These are phyloP conservation scores for Platyrinchus mystaceus DNA, from an alignment of 2,797 vertebrate species.

Conservation along the genomic window DNA sequence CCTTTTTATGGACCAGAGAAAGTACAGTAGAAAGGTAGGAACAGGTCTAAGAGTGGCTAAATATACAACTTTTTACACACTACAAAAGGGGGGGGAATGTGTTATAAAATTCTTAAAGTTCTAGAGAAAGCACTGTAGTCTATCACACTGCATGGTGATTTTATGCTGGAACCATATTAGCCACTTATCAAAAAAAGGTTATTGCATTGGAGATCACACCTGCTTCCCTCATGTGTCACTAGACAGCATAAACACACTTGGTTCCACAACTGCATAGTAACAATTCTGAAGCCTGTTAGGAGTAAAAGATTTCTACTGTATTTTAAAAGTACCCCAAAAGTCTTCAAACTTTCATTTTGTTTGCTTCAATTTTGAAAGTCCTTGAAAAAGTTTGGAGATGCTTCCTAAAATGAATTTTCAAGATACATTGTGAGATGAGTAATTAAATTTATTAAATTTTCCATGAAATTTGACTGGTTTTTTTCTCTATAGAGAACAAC, in stretches of 20 bases:
- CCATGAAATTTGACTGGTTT: not conserved
- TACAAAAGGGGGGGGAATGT: not conserved
- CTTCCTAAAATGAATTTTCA: not conserved
- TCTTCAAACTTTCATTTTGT: not conserved
- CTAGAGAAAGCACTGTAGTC: not conserved
- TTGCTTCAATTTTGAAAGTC: not conserved
- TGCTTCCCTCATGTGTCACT: fast-evolving
- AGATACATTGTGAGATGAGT: not conserved
- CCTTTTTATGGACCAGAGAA: not conserved
- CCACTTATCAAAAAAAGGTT: not conserved
- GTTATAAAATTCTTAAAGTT: not conserved
- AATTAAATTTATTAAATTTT: not conserved
- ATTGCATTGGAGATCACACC: not conserved
- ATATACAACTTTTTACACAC: not conserved
- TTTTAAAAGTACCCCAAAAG: not conserved
- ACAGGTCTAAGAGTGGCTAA: not conserved
- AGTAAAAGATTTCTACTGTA: not conserved
- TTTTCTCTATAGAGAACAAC: not conserved
- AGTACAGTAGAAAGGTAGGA: not conserved
- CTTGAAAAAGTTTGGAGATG: not conserved
- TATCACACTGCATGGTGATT: not conserved
- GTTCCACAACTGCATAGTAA: not conserved
- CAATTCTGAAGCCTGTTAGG: not conserved
- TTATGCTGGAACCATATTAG: not conserved
- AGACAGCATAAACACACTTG: not conserved